These are phyloP conservation scores for Poecilia wingei DNA, from an alignment of 2,797 vertebrate genomes.

Conservation along the genomic window DNA sequence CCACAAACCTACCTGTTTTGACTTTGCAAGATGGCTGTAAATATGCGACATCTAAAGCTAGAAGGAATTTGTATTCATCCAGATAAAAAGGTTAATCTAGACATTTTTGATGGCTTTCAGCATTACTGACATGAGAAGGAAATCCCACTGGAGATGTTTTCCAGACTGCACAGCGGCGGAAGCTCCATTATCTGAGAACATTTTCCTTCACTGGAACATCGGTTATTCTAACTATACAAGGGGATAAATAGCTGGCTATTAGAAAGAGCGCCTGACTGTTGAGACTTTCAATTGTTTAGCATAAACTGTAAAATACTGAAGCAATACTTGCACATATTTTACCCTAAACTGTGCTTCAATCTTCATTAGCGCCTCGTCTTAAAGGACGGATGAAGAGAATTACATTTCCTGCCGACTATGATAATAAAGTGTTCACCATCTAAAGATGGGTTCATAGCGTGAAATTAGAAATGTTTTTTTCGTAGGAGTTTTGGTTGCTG, in stretches of 20 bases:
- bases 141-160: background rate
- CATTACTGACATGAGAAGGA: background rate
- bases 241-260: background rate
- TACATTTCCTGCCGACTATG: slow-evolving; percentile 59
- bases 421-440: slow-evolving; percentile 72
- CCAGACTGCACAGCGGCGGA: background rate
- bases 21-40: too few relatives aligned
- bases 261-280: background rate
- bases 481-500: slow-evolving; percentile 62
- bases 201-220: background rate
- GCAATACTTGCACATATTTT: slow-evolving; percentile 20
- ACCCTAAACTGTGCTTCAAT: slow-evolving; percentile 56
- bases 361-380: slow-evolving; percentile 61
- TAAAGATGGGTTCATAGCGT: slow-evolving; percentile 69
- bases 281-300: slow-evolving; percentile 2
- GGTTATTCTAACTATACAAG: background rate
- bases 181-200: background rate
- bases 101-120: background rate
- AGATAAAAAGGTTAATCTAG: too few relatives aligned
- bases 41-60: too few relatives aligned
- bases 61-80: too few relatives aligned
- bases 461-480: slow-evolving; percentile 77
- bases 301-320: slow-evolving; percentile 22
- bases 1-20: too few relatives aligned
- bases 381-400: slow-evolving; percentile 64